phyloP scores from a whole-genome alignment of 1,140 invertebrate genomes.

The honey bee (Apis mellifera) region DNA sequence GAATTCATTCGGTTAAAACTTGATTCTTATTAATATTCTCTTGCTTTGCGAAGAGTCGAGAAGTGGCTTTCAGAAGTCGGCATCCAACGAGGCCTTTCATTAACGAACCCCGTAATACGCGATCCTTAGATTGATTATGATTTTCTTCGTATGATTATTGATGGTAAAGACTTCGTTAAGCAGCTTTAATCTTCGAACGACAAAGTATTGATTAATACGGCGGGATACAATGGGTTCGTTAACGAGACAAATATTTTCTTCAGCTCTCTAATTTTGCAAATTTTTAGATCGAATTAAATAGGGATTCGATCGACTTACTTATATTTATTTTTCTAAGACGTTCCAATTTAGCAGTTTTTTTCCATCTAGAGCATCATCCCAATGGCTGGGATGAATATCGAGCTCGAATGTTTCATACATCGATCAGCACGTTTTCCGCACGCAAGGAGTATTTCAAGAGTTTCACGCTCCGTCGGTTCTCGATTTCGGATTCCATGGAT shows the following conservation, averaged over 20 bases:
- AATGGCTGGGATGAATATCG: not conserved
- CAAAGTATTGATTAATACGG: not conserved
- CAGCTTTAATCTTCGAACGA: not conserved
- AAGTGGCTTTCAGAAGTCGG: constrained; percentile 27
- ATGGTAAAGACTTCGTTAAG: not conserved
- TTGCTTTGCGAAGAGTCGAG: constrained; percentile 16
- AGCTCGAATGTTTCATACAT: not conserved
- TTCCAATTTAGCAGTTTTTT: not conserved
- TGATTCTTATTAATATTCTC: constrained; percentile 62
- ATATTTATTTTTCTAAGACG: not conserved
- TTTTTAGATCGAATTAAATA: not conserved
- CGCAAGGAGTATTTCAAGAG: not conserved
- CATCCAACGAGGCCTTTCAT: constrained; percentile 18
- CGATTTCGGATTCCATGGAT: not conserved
- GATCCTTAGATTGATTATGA: not conserved
- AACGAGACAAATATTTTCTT: not conserved
- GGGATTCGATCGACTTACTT: not conserved
- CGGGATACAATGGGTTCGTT: not conserved
- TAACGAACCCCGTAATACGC: constrained; percentile 17
- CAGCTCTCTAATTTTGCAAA: not conserved
- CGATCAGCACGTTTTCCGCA: not conserved
- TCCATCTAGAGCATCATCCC: too few relatives aligned
- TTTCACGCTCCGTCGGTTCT: not conserved
- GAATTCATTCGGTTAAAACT: constrained; percentile 7
- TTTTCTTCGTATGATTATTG: not conserved